Evolutionary conservation across 1,140 invertebrate genomes (phyloP), one percentile per base, ranked within the genome.

Genomic region (Drosophila truncata): DNA sequence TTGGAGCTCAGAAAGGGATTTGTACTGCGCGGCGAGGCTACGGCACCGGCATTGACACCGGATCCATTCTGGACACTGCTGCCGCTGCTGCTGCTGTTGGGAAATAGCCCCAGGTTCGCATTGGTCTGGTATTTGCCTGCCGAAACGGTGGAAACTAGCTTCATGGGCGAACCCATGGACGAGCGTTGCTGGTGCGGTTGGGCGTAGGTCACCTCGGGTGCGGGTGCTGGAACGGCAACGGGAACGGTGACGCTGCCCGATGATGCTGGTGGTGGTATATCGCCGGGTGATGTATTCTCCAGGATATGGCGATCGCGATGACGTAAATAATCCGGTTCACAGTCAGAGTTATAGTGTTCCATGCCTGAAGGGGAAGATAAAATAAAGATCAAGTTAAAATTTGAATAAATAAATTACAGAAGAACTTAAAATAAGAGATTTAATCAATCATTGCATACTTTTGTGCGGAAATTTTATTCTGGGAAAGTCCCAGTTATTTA

Each of bases 281-380:
- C 94, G 93, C 81, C 94, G 93, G 46, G 93, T 94, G 54, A 73
- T 16, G 71, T 42, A 35, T 78, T 65, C 7, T 71, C 81, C 29
- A 57, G 29, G 52, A 55, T 9, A 46, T 72, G 85, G 13, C 65
- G 85, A 25, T 81, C 66, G 93, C 94, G 59, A 87, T 93, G 39
- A 90, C 94, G 83, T 94, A 94, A 18, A 78, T 88, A 88, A 2
- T 90, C 84, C 14, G 85, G 84, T 77, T 95, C 94, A 44, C 93
- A 94, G 50, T 94, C 95, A 2, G 95, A 95, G 41, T 94, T 93
- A 71, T 95, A 95, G 23, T 94, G 93, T 58, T 95, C 94, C 63
- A 94, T 93, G 91, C 94, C 94, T 95, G 80, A 33, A 11, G 1
- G 87, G 47, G 4, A 41, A 14, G 29, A 13, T 25, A 6, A 18